Conservation (phyloP, 1,140 invertebrate species). For the Phenacoccus solenopsis region DNA sequence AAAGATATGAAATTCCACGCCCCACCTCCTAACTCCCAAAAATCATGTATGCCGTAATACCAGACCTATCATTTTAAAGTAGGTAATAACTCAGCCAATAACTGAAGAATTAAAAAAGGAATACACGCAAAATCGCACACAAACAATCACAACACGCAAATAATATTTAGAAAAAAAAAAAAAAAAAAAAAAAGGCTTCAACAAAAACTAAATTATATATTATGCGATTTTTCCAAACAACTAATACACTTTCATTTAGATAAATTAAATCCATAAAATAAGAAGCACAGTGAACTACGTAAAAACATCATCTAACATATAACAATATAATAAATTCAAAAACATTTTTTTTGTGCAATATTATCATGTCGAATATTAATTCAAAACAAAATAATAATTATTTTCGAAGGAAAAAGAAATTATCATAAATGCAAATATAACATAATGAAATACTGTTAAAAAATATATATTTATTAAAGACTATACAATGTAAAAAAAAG, state of each 20-base stretch:
- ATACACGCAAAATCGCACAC: too few species aligned
- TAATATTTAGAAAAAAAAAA: too few species aligned
- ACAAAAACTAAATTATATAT: conserved; percentile 1
- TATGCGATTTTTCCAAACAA: background rate
- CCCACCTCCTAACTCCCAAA: too few species aligned
- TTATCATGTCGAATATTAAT: background rate
- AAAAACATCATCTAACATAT: background rate
- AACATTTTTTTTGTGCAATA: background rate
- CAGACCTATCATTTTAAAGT: too few species aligned
- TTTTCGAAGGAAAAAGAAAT: too few species aligned
- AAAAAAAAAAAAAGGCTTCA: background rate
- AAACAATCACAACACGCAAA: too few species aligned
- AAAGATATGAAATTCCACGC: too few species aligned
- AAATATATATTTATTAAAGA: background rate
- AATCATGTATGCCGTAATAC: too few species aligned
- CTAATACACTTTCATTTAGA: background rate
- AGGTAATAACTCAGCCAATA: too few species aligned
- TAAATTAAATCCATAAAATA: background rate
- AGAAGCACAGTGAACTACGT: background rate
- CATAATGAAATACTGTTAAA: too few species aligned
- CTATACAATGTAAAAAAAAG: background rate
- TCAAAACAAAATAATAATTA: background rate
- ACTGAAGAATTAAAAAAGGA: too few species aligned
- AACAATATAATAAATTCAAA: background rate
- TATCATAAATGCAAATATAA: too few species aligned